Evolutionary conservation across 2,113 vertebrate species (phyloP), one percentile per base, ranked within the genome.

Genomic region (Eolophus roseicapilla): DNA sequence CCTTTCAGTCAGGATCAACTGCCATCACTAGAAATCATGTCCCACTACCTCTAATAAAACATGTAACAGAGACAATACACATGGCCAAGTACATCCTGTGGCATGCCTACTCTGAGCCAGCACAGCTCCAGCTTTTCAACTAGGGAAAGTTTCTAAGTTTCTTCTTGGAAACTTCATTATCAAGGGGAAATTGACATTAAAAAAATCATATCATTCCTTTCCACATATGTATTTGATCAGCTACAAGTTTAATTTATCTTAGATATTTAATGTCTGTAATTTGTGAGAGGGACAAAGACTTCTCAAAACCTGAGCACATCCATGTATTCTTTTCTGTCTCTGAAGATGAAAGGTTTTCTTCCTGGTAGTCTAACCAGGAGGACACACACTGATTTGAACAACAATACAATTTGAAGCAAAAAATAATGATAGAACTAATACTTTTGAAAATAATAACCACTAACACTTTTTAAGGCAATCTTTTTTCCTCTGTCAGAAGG

Each of bases 11-110:
- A 25, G 29, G 7, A 49, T 7, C 10, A 15, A 3, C 14, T 33
- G 19, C 35, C 18, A 4, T 29, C 24, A 6, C 18, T 64, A 39
- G 35, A 70, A 92, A 41, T 46, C 3, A 2, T 6, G 21, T 17
- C 8, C 9, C 31, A 9, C 7, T n/a, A 13, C 13, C 8, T 7
- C 3, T 24, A 12, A 53, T 9, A 46, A 93, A 62, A 74, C 11
- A 7, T 0, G 0, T 10, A 83, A 35, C n/a, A 62, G 37, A 70
- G 12, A 28, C 18, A 78, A 18, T 7, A 15, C 0, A 31, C 13
- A 2, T 4, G 16, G 44, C 9, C 37, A 35, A 43, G 35, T 21
- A 57, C 9, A 29, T 16, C 13, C 49, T n/a, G 11, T 13, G 65
- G 8, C 16, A 4, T 33, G 15, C 8, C 31, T 57, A 10, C 11